phyloP scores from a whole-genome alignment of 2,113 vertebrate species.

The Choloepus hoffmanni region DNA sequence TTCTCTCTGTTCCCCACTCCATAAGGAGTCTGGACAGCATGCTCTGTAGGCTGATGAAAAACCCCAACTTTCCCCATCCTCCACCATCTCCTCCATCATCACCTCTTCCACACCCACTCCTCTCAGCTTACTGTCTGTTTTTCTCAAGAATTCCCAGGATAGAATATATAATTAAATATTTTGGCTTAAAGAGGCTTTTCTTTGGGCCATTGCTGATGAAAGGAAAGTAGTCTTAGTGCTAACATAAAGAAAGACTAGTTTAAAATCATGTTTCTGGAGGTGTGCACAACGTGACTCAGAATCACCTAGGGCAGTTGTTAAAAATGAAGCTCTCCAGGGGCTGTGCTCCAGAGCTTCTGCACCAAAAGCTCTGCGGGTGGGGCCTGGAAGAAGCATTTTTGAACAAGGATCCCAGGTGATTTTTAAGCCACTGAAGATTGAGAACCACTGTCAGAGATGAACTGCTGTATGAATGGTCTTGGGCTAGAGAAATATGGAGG shows the following conservation, averaged over 20 bases:
- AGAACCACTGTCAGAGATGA: neutral
- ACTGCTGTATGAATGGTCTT: neutral
- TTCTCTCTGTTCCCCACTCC: neutral
- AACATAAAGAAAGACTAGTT: slow-evolving; percentile 19
- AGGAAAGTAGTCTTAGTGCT: neutral
- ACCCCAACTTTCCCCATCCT: neutral
- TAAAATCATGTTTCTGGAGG: neutral
- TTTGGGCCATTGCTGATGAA: neutral
- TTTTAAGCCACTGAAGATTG: neutral
- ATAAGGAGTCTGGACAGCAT: neutral
- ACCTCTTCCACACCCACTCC: too few relatives aligned
- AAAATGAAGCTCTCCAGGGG: neutral
- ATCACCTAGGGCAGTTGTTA: neutral
- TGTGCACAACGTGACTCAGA: neutral
- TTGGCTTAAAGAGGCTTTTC: neutral
- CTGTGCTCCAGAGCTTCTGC: too few relatives aligned
- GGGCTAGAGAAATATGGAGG: neutral
- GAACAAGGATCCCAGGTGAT: neutral
- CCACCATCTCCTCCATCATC: neutral
- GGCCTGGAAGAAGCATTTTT: neutral
- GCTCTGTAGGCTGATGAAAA: neutral
- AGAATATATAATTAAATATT: neutral
- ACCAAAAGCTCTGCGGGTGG: too few relatives aligned
- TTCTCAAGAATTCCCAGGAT: neutral
- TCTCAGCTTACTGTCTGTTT: neutral